These are phyloP conservation scores for Chascanopsetta lugubris DNA, from an alignment of 2,113 vertebrate species.

Conservation along the genomic window DNA sequence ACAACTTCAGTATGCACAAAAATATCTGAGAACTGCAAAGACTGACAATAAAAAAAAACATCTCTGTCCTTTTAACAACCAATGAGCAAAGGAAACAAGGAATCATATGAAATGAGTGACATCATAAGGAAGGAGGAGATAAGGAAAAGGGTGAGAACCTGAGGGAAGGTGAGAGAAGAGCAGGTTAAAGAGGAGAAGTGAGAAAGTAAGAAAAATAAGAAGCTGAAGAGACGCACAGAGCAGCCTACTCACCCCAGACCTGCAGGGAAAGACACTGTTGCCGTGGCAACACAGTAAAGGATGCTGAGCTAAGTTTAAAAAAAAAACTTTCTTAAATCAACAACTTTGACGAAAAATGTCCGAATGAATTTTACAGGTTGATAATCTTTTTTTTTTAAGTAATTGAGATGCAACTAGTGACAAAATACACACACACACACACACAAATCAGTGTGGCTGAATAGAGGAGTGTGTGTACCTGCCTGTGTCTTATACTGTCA, in stretches of 20 bases:
- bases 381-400: too few relatives aligned
- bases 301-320: constrained; percentile 55
- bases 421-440: constrained; percentile 13
- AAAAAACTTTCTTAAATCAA: not conserved
- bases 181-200: not conserved
- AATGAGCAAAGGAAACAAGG: too few relatives aligned
- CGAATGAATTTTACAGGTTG: not conserved
- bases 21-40: too few relatives aligned
- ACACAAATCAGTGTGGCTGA: constrained; percentile 35
- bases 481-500: constrained; percentile 76
- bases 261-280: constrained; percentile 59
- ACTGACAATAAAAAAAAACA: too few relatives aligned
- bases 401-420: not conserved
- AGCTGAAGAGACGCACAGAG: constrained; percentile 14
- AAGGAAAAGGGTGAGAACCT: not conserved
- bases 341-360: not conserved
- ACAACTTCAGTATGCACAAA: too few relatives aligned
- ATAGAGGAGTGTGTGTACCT: constrained; percentile 62
- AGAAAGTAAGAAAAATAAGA: not conserved
- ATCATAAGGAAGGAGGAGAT: not conserved
- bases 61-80: too few relatives aligned
- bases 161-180: not conserved
- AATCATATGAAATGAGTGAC: not conserved
- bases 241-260: constrained; percentile 68
- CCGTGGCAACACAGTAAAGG: constrained; percentile 68